Conservation (phyloP, 2,113 vertebrate species). For the Chiloscyllium plagiosum region DNA sequence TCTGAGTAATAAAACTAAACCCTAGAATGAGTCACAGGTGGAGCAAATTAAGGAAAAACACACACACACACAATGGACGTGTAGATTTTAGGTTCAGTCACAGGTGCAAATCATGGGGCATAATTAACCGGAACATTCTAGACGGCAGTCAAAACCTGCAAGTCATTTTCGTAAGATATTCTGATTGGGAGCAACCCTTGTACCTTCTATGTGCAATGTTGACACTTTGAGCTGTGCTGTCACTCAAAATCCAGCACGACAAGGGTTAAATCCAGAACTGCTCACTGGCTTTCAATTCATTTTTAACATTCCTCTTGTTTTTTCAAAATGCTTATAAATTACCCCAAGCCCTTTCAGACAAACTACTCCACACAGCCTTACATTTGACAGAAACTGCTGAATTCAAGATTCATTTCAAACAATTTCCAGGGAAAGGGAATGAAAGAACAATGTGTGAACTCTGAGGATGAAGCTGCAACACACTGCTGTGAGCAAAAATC, state of each 20-base stretch:
- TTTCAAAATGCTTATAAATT: background rate
- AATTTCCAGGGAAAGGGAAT: background rate
- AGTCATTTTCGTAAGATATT: background rate
- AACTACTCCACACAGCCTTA: too few relatives aligned
- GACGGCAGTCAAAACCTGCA: background rate
- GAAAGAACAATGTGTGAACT: background rate
- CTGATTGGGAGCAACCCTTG: background rate
- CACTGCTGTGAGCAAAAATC: background rate
- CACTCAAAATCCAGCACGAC: background rate
- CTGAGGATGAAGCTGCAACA: background rate
- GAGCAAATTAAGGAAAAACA: background rate
- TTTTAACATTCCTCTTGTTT: background rate
- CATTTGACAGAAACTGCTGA: background rate
- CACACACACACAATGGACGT: background rate
- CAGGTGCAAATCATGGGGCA: background rate
- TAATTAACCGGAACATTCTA: background rate
- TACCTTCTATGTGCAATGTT: background rate
- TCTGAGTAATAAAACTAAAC: background rate
- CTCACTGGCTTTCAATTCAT: background rate
- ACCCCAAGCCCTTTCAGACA: background rate
- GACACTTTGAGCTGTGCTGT: background rate
- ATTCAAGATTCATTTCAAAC: background rate
- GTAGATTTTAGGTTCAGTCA: background rate
- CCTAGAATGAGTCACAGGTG: background rate
- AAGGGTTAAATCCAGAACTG: background rate